Evolutionary conservation across 2,113 vertebrate genomes (phyloP).

Genomic region (Xenotilapia longispinis): DNA sequence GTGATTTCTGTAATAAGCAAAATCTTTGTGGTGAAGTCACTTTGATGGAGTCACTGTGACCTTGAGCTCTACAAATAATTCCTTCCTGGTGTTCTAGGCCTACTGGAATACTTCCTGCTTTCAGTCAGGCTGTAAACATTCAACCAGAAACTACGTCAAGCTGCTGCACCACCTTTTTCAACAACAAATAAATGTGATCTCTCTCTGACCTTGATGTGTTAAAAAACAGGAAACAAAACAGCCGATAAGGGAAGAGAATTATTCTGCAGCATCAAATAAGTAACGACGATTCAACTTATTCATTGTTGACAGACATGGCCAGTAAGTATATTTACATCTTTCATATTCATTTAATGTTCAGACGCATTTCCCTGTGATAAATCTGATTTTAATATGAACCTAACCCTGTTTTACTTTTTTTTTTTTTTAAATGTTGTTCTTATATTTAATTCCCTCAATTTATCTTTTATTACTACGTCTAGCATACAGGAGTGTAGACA

Average conservation of each 20-base stretch:
- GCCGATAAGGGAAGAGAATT: fast-evolving
- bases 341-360: background rate
- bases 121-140: background rate
- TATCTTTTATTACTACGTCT: background rate
- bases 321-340: background rate
- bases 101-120: background rate
- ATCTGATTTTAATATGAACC: background rate
- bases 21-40: background rate
- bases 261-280: too few species aligned
- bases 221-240: background rate
- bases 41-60: background rate
- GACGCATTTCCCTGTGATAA: background rate
- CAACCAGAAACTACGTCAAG: background rate
- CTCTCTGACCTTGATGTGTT: fast-evolving
- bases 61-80: background rate
- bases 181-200: fast-evolving
- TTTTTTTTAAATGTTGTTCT: background rate
- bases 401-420: fast-evolving
- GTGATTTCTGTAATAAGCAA: too few species aligned
- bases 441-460: fast-evolving
- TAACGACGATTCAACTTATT: fast-evolving
- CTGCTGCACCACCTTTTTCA: background rate
- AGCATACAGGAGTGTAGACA: fast-evolving
- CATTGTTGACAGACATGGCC: background rate
- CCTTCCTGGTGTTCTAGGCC: fast-evolving